Evolutionary conservation across 2,888 invertebrate genomes (phyloP), one percentile per base, ranked within the genome.

Genomic region (Abrostola triplasia): DNA sequence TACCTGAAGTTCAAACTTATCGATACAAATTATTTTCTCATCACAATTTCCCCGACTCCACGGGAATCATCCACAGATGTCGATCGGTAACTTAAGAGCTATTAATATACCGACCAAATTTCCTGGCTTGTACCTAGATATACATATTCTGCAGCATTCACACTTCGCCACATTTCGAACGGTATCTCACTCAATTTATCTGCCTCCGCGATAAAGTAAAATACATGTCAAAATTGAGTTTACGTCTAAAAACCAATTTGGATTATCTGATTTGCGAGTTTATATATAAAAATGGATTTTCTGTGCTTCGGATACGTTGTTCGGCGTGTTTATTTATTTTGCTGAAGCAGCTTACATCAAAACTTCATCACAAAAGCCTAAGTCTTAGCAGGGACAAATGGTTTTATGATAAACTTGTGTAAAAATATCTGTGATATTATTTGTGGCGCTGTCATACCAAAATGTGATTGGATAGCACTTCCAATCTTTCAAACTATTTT

Each of bases 191-290:
- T 85, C 93, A 92, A 93, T 93, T 93, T 93, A 93, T 92, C 93
- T 87, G 81, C 79, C 80, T 84, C 85, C 85, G 82, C 90, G 92
- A 92, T 92, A 92, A 91, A 91, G 88, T 87, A 88, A 87, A 89
- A 90, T 92, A 92, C 91, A 90, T 89, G 92, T 90, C 92, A 92
- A 89, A 93, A 92, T 92, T 89, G 93, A 92, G 91, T 92, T 91
- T 90, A 86, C 92, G 90, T 89, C 91, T 92, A 92, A 92, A 92
- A 93, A 92, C 90, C 93, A 92, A 92, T 93, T 93, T 90, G 90
- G 91, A 93, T 93, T 92, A 93, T 93, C 93, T 89, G 92, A 92
- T 92, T 92, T 90, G 88, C 84, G 87, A 91, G 89, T 89, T 89
- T 92, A 88, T 90, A 87, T 87, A 89, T 82, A 84, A 87, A 88